phyloP scores from a whole-genome alignment of 2,113 vertebrate genomes.

The Sylvilagus bachmani region DNA sequence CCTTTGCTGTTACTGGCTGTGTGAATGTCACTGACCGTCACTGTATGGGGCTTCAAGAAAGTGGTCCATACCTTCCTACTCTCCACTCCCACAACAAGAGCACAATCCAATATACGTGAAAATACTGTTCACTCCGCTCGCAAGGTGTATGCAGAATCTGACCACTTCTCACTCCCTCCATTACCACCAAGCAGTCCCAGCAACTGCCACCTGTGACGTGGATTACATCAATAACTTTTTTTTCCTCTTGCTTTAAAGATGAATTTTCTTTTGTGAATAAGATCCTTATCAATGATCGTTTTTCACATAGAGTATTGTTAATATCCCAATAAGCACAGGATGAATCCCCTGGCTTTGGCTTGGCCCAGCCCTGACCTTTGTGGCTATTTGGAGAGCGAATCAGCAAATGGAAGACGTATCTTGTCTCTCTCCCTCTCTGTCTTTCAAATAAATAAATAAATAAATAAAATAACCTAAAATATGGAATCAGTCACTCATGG shows the following conservation, averaged over 20 bases:
- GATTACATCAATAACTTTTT: neutral
- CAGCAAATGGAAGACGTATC: too few relatives aligned
- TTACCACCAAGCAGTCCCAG: neutral
- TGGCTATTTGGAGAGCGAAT: too few relatives aligned
- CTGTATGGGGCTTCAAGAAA: too few relatives aligned
- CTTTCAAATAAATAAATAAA: too few relatives aligned
- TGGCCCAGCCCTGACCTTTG: too few relatives aligned
- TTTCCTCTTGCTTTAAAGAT: neutral
- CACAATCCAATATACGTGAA: neutral
- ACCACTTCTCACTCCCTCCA: neutral
- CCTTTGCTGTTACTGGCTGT: too few relatives aligned
- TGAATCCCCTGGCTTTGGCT: too few relatives aligned
- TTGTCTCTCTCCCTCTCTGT: too few relatives aligned
- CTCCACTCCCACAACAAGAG: too few relatives aligned
- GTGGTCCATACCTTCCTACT: too few relatives aligned
- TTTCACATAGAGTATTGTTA: neutral
- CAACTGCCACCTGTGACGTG: neutral
- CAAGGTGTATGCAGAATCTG: neutral
- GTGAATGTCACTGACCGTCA: too few relatives aligned
- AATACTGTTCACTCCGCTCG: neutral
- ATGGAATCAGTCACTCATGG: neutral
- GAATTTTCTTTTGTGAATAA: constrained; percentile 14
- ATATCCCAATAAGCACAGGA: neutral
- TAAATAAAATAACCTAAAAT: neutral
- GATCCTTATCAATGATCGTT: neutral